These are phyloP conservation scores for Limonius californicus DNA, from an alignment of 1,140 invertebrate species.

Conservation along the genomic window DNA sequence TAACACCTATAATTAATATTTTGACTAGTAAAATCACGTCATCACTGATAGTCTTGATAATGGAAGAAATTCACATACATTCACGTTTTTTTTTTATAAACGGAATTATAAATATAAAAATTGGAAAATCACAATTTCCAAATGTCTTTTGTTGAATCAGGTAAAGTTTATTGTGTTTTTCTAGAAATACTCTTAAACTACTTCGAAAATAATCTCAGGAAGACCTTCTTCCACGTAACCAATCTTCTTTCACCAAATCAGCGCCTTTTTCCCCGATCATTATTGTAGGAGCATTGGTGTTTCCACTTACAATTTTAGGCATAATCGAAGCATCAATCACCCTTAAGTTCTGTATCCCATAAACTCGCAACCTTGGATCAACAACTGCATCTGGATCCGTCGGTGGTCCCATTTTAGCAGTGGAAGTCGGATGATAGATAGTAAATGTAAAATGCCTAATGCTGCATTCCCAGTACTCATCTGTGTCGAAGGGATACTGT, in stretches of 20 bases:
- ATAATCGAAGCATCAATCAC: conserved; percentile 64
- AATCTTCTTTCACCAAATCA: conserved; percentile 63
- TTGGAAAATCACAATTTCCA: no score
- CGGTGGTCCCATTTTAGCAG: conserved; percentile 81
- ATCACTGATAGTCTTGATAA: background rate
- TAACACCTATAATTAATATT: background rate
- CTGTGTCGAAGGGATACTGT: conserved; percentile 64
- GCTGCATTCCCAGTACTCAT: conserved; percentile 84
- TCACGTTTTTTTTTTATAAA: no score
- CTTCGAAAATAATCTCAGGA: no score
- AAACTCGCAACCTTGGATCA: conserved; percentile 59
- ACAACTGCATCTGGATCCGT: conserved; percentile 75
- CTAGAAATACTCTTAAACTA: no score
- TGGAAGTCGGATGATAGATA: conserved; percentile 81
- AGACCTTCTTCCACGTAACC: conserved; percentile 36
- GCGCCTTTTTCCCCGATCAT: conserved; percentile 66
- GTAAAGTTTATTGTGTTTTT: no score
- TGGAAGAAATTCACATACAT: no score
- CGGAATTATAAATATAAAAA: no score
- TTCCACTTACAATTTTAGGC: conserved; percentile 61
- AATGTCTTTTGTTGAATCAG: no score
- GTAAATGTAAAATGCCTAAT: conserved; percentile 78
- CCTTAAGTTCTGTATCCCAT: conserved; percentile 54
- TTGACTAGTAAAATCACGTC: conserved; percentile 5
- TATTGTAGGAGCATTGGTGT: conserved; percentile 61